phyloP scores from a whole-genome alignment of 2,113 vertebrate species.

The Sturnus vulgaris region DNA sequence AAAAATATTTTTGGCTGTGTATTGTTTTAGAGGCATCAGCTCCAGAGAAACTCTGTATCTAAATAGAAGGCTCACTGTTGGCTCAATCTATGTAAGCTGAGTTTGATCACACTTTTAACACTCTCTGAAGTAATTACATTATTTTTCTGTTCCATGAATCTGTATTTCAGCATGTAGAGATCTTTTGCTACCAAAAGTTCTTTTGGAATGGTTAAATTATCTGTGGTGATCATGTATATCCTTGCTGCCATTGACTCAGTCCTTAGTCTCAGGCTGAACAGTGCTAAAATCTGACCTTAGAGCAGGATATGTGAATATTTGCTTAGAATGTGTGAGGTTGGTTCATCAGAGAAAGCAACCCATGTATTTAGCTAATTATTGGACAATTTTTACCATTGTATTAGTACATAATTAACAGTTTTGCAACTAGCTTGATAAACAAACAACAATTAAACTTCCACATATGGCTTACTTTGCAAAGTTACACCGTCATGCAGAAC shows the following conservation, averaged over 20 bases:
- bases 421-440: conserved; percentile 16
- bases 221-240: not conserved
- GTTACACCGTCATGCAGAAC: not conserved
- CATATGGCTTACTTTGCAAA: conserved; percentile 17
- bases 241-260: not conserved
- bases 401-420: not conserved
- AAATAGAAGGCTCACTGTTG: not conserved
- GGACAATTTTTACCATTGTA: not conserved
- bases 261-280: not conserved
- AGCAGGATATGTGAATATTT: not conserved
- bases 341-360: not conserved
- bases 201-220: not conserved
- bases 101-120: not conserved
- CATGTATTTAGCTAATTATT: not conserved
- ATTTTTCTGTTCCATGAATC: not conserved
- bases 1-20: not conserved
- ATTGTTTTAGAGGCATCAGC: not conserved
- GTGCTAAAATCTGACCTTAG: not conserved
- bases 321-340: not conserved
- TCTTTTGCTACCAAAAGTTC: not conserved
- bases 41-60: not conserved
- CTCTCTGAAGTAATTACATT: not conserved
- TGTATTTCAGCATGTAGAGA: not conserved
- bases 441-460: conserved; percentile 48
- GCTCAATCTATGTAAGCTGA: not conserved